These are phyloP conservation scores for Nezara viridula DNA, from an alignment of 2,888 invertebrate species.

Conservation along the genomic window DNA sequence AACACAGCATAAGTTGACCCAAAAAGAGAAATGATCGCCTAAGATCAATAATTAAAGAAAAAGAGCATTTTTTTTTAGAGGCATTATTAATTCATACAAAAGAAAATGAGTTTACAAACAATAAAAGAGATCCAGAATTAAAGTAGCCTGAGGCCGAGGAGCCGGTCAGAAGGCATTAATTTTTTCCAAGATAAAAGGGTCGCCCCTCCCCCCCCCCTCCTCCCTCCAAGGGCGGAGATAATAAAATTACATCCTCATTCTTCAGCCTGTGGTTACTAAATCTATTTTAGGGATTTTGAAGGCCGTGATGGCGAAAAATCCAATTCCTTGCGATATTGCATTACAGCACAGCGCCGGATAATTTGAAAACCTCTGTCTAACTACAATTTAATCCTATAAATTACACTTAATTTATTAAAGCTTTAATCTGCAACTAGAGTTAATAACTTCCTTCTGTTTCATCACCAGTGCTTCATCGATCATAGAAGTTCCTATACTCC, in stretches of 20 bases:
- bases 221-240: background rate
- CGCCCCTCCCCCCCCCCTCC: background rate
- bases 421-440: background rate
- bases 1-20: too few relatives aligned
- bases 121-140: background rate
- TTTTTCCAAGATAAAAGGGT: background rate
- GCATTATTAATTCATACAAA: background rate
- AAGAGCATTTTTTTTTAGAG: background rate
- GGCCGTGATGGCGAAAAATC: slow-evolving; percentile 23
- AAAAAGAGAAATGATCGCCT: too few relatives aligned
- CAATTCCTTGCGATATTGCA: slow-evolving; percentile 21
- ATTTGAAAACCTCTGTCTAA: background rate
- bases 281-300: slow-evolving; percentile 41
- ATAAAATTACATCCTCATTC: slow-evolving; percentile 35
- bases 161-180: slow-evolving; percentile 35
- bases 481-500: too few relatives aligned
- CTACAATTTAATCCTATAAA: background rate
- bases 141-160: background rate
- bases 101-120: background rate
- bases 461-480: too few relatives aligned
- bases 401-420: background rate
- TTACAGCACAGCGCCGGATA: background rate
- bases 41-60: too few relatives aligned
- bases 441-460: background rate
- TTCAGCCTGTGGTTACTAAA: slow-evolving; percentile 42